A percentile compares a stretch with the other conserved stretches of the same genome.
Evolutionary conservation across 2,797 vertebrate genomes (phyloP).

Genomic region (Tarsius wallacei): DNA sequence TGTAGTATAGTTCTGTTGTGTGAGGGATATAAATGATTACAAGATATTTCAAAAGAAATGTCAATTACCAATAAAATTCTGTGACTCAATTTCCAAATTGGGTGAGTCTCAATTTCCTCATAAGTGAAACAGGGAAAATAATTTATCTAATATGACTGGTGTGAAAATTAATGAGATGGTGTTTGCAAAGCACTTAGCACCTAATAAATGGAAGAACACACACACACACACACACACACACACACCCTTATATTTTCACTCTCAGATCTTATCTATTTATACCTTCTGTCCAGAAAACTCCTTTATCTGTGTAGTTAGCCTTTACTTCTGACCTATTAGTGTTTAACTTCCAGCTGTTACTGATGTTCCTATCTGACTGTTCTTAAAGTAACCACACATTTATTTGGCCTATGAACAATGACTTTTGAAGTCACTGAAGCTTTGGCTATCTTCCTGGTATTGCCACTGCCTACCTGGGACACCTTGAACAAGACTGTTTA

Average conservation of each 20-base stretch:
- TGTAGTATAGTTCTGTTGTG: not conserved
- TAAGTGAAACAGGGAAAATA: conserved; percentile 14
- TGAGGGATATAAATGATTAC: not conserved
- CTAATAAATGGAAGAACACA: not conserved
- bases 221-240: not conserved
- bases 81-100: conserved; percentile 15
- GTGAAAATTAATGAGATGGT: conserved; percentile 16
- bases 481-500: not conserved
- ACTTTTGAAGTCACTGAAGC: not conserved
- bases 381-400: not conserved
- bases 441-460: not conserved
- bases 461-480: not conserved
- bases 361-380: not conserved
- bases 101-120: not conserved
- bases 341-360: not conserved
- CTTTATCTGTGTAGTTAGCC: not conserved
- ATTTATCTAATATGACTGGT: not conserved
- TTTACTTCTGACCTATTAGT: not conserved
- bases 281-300: not conserved
- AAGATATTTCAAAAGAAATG: conserved; percentile 11
- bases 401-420: not conserved
- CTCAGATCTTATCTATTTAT: not conserved
- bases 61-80: not conserved
- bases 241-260: not conserved
- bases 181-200: not conserved